Evolutionary conservation across 2,113 vertebrate species (phyloP), one percentile per base, ranked within the genome.

Genomic region (Aldabrachelys gigantea): DNA sequence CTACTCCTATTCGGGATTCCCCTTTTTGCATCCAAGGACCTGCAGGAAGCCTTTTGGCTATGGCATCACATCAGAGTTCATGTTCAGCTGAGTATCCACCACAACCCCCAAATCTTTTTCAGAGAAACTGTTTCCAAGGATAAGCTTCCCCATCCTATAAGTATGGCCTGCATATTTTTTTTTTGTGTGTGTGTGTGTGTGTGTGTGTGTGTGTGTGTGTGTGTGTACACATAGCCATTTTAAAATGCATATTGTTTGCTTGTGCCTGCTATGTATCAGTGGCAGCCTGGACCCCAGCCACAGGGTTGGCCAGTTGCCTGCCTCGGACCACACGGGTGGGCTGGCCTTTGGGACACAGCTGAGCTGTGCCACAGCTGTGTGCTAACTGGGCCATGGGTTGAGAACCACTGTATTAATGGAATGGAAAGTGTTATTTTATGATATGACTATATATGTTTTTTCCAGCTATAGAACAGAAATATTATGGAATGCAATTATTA

Each of bases 181-280:
- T n/a, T n/a, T n/a, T n/a, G n/a, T n/a, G 49, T 49, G 10, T 12
- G 10, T 49, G 1, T 50, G 1, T 50, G 4, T 50, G 12, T 50
- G 4, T 50, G 4, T 50, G 4, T 50, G 2, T 50, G 11, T 49
- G 2, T 49, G 3, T 49, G 9, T 47, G 9, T 47, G 38, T 21
- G 21, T 8, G 21, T 38, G 21, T 21, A 69, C 19, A 21, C 21
- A 38, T n/a, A 22, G 8, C 65, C 19, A 72, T 22, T 10, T 72
- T 72, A 22, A 72, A 72, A 72, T 38, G 8, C 65, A 72, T 10
- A 22, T 72, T 72, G n/a, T 72, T n/a, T 38, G 17, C 65, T n/a
- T 72, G 19, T n/a, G 17, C n/a, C 16, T 72, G n/a, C 65, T 72
- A n/a, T 69, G 65, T 38, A 69, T 72, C n/a, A 54, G 53, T 54